Evolutionary conservation across 1,140 invertebrate genomes (phyloP).

Genomic region (Chelonus insularis): DNA sequence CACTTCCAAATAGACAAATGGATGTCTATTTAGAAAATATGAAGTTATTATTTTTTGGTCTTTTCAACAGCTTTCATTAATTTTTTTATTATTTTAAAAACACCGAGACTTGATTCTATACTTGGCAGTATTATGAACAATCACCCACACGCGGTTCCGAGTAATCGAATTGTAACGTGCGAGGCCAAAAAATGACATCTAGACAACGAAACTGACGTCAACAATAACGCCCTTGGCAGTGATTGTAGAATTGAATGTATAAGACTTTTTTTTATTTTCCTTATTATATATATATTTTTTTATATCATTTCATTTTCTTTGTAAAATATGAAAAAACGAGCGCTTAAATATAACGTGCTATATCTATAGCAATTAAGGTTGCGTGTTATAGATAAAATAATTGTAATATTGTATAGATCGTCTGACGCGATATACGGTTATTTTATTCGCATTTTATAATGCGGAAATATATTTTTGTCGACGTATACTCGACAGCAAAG

Average conservation of each 20-base stretch:
- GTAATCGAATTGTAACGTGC: constrained; percentile 22
- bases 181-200: constrained; percentile 35
- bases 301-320: constrained; percentile 26
- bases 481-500: not conserved
- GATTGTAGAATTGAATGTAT: constrained; percentile 52
- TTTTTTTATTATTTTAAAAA: constrained; percentile 30
- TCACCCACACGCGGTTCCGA: constrained; percentile 34
- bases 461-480: too few relatives aligned
- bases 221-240: constrained; percentile 56
- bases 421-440: too few relatives aligned
- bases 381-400: not conserved
- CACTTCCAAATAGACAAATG: too few relatives aligned
- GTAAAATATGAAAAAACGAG: constrained; percentile 21
- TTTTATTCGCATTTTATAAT: too few relatives aligned
- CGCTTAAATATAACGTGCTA: not conserved
- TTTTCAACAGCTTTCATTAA: too few relatives aligned
- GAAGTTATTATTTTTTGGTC: too few relatives aligned
- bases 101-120: constrained; percentile 45
- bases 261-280: constrained; percentile 21
- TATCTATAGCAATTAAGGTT: not conserved
- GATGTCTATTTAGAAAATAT: too few relatives aligned
- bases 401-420: not conserved
- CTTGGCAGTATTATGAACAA: constrained; percentile 58
- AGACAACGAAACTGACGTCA: constrained; percentile 45
- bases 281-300: constrained; percentile 14